These are phyloP conservation scores for Lepus europaeus DNA, from an alignment of 2,113 vertebrate species.

Conservation along the genomic window DNA sequence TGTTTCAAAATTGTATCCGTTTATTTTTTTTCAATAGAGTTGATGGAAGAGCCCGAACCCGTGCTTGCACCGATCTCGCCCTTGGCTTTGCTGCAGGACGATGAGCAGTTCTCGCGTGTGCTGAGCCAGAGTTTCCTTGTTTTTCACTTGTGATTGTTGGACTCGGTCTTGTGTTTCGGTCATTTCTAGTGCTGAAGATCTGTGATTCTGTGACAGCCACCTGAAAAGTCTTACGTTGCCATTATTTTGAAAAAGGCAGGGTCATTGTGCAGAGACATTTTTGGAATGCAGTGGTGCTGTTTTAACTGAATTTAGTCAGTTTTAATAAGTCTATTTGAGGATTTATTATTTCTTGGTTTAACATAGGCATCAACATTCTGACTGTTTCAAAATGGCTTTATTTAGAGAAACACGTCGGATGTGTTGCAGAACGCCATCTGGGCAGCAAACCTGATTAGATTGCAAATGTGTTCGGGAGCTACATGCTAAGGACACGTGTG, in stretches of 20 bases:
- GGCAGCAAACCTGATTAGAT: neutral
- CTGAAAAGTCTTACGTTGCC: neutral
- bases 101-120: neutral
- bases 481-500: neutral
- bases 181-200: neutral
- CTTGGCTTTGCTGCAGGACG: neutral
- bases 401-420: neutral
- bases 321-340: neutral
- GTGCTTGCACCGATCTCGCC: too few species aligned
- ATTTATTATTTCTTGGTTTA: neutral
- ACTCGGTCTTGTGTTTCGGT: neutral
- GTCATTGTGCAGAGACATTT: neutral
- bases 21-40: neutral
- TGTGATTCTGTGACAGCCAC: neutral
- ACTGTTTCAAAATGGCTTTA: neutral
- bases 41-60: neutral
- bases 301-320: neutral
- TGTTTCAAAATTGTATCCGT: neutral
- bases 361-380: neutral
- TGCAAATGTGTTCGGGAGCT: neutral
- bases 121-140: neutral
- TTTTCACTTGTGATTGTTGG: neutral
- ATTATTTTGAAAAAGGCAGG: neutral
- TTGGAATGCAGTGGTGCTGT: neutral
- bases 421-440: neutral